Base-by-base conservation (phyloP, 2,113 vertebrate genomes). In the Chaetodon trifascialis region DNA sequence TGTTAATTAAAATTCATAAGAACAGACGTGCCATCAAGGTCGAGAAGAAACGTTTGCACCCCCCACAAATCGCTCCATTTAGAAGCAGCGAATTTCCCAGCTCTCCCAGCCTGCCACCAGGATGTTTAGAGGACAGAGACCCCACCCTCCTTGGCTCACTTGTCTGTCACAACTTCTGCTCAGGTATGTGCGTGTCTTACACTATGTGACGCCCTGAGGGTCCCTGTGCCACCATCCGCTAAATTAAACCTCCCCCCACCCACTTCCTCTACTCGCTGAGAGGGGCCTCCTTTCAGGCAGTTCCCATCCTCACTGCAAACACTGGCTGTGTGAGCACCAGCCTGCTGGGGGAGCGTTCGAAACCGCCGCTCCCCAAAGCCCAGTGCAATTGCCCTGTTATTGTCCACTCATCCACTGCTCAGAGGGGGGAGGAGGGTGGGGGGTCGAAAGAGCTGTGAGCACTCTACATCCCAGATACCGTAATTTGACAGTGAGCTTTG, bases 321-420 rank as follows among this genome's bases (percentile, higher is more conserved):
- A 79, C 77, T 14, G 75, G 75, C 73, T 70, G 84, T 23, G 76
- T 71, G 82, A 83, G 65, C 74, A 51, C 76, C 86, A 88, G 83
- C 88, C 89, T 80, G 51, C 65, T 82, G 79, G 82, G 79, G 86
- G 79, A 87, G 84, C 73, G 54, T 89, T 92, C 68, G 38, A 74
- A 81, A 81, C 75, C 67, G 59, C 68, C 25, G 19, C 66, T 95
- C 95, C 95, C 95, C 63, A 91, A 95, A 94, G 93, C 95, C 94
- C 95, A 94, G 91, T 85, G 92, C 95, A 95, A 95, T 95, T 95
- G 95, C 92, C 94, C 95, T 86, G 86, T 94, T 94, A 95, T 94
- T 95, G 95, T 94, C 94, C 92, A 95, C 87, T 94, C 93, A 93
- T 92, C 90, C 88, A 83, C 89, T 90, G 87, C 88, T 91, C 89